Conservation (phyloP, 64 coral and sea anemone genomes). For the Pachyseris speciosa region DNA sequence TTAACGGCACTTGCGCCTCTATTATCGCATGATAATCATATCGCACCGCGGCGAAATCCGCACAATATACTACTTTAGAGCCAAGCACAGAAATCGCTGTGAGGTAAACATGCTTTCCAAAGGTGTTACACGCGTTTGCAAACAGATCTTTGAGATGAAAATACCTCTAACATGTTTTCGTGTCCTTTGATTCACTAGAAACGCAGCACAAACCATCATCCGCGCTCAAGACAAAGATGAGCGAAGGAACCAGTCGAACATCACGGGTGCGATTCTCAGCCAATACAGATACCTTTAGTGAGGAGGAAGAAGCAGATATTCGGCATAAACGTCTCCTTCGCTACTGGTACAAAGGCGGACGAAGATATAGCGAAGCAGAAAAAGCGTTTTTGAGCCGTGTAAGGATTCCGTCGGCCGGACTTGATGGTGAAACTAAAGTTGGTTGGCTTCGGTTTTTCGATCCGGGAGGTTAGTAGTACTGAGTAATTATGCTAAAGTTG, state of each 20-base stretch:
- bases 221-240: conserved; percentile 1
- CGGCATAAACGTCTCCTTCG: conserved; percentile 40
- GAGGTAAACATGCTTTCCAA: not conserved
- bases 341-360: conserved; percentile 75
- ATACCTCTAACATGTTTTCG: not conserved
- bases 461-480: conserved; percentile 72
- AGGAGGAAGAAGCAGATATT: conserved; percentile 53
- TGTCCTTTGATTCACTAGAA: not conserved
- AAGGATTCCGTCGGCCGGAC: conserved; percentile 54
- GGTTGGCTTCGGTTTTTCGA: conserved; percentile 80
- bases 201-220: not conserved
- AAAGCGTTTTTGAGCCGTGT: conserved; percentile 89
- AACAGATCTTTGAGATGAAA: not conserved
- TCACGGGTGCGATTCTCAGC: conserved; percentile 61
- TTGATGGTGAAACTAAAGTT: conserved; percentile 57
- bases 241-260: conserved; percentile 32
- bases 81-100: not conserved
- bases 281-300: conserved; percentile 43
- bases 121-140: not conserved
- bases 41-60: not conserved
- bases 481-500: not conserved
- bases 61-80: not conserved
- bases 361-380: conserved; percentile 90
- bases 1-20: not conserved
- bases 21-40: not conserved